Evolutionary conservation across 2,888 invertebrate genomes (phyloP).

Genomic region (Xestia c-nigrum): DNA sequence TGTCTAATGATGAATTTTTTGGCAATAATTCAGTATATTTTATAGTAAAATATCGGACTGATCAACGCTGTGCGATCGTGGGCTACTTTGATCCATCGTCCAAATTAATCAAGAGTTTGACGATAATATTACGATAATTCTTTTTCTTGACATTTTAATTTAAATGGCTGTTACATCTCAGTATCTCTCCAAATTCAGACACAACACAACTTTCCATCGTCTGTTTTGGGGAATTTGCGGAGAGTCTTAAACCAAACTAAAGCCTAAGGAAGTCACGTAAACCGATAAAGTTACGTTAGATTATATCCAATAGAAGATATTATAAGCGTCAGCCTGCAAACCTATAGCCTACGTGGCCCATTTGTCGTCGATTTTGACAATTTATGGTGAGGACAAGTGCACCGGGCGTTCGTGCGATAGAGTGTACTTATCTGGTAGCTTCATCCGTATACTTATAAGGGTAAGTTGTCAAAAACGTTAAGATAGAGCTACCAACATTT

Average conservation of each 20-base stretch:
- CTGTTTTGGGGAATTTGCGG: neutral
- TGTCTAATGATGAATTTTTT: too few species aligned
- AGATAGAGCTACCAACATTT: neutral
- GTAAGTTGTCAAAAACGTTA: neutral
- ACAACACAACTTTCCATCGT: neutral
- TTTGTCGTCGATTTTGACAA: constrained; percentile 33
- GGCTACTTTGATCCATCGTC: neutral
- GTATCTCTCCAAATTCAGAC: neutral
- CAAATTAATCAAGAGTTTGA: neutral
- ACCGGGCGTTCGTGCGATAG: neutral
- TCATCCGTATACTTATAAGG: neutral
- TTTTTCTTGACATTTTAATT: neutral
- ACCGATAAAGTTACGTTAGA: constrained; percentile 36
- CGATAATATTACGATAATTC: neutral
- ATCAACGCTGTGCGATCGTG: neutral
- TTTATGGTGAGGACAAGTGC: constrained; percentile 27
- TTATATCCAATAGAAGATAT: constrained; percentile 37
- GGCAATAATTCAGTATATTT: too few species aligned
- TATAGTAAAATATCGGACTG: neutral
- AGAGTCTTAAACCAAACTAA: neutral
- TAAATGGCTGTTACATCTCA: too few species aligned
- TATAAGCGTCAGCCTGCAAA: constrained; percentile 36
- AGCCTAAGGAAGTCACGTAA: constrained; percentile 33
- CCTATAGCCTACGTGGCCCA: constrained; percentile 50
- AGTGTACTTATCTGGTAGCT: neutral